A percentile compares a stretch with the other conserved stretches of the same genome.
phyloP scores from a whole-genome alignment of 2,888 invertebrate species.

The Galerucella calmariensis region DNA sequence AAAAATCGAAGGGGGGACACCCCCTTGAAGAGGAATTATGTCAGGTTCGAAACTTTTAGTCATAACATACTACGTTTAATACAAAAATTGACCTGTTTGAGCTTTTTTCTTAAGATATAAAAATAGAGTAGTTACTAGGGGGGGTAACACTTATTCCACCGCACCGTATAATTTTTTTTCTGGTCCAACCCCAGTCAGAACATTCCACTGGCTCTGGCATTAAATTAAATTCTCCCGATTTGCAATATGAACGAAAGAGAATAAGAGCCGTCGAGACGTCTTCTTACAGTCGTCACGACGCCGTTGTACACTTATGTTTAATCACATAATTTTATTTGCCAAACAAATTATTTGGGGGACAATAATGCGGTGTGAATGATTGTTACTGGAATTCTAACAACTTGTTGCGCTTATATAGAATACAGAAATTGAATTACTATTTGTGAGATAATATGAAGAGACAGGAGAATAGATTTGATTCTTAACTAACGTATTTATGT shows the following conservation, averaged over 20 bases:
- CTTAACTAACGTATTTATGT: background rate
- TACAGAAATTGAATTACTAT: constrained; percentile 4
- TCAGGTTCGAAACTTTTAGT: too few species aligned
- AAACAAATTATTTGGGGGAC: constrained; percentile 10
- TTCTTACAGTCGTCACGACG: background rate
- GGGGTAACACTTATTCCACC: too few species aligned
- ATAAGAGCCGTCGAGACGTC: constrained; percentile 9
- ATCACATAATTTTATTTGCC: constrained; percentile 17
- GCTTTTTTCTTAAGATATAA: too few species aligned
- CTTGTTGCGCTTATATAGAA: constrained; percentile 11
- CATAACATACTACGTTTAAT: too few species aligned
- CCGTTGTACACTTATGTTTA: background rate
- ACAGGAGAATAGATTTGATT: background rate
- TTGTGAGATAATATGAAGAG: background rate
- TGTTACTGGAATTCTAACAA: background rate
- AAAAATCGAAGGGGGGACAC: too few species aligned
- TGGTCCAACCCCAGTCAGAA: background rate
- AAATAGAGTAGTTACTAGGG: too few species aligned
- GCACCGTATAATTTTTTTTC: too few species aligned
- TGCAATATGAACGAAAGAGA: background rate
- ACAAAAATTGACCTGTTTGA: too few species aligned
- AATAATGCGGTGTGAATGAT: background rate
- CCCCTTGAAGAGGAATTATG: too few species aligned
- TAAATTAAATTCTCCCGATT: background rate
- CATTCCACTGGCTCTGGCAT: background rate